Evolutionary conservation across 2,888 invertebrate species (phyloP), one percentile per base, ranked within the genome.

Genomic region (Girardia tigrina): DNA sequence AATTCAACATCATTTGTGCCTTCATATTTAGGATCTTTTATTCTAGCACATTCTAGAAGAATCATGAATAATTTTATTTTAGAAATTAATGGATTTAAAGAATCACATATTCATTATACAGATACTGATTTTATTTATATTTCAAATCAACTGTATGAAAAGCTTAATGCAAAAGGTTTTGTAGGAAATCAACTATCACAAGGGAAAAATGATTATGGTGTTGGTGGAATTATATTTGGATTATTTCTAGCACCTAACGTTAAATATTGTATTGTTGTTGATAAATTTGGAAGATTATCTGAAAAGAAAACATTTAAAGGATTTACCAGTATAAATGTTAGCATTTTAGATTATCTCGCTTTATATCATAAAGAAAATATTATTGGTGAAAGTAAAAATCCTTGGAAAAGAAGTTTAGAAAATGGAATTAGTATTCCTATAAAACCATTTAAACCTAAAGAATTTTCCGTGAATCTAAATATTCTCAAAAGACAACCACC

Each of bases 231-330:
- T 70, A 70, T 70, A 23, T 70, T 70, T 70, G 70, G 23, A n/a
- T 23, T 70, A 26, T 70, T 70, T 70, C 20, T 12, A 23, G 70
- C 70, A 14, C 70, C 70, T 8, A 70, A 70, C 12, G 26, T 70
- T 23, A 70, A 70, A 70, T 70, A 70, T 70, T n/a, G 12, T 26
- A 70, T 26, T 12, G 70, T 70, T 23, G 6, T 14, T 6, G n/a
- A 70, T 23, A n/a, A 70, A n/a, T n/a, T n/a, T 23, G 70, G 70
- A 26, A 70, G 6, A n/a, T 26, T 70, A 8, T 14, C 8, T 70
- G 70, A 70, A 70, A 70, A 70, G 70, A 70, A n/a, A 70, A 70
- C n/a, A 70, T 70, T 70, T 70, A 70, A 70, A 26, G 70, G n/a
- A 8, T 70, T 8, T 12, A 70, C n/a, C 12, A 70, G 6, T 14